Base-by-base conservation (phyloP, 2,113 vertebrate genomes). In the Grallaria varia region DNA sequence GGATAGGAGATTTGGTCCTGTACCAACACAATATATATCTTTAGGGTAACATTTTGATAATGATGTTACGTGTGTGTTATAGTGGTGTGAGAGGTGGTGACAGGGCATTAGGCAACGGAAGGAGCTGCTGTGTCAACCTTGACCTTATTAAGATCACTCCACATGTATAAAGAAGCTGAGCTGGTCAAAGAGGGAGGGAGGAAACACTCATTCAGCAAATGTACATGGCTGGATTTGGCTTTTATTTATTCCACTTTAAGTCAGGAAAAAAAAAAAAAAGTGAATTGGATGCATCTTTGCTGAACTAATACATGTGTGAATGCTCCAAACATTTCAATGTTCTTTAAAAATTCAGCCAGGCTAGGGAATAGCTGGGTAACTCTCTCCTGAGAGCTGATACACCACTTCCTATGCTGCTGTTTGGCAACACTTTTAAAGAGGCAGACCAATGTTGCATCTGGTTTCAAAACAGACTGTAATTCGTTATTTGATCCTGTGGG, bases 41-140 rank as follows among this genome's bases (percentile, higher is more conserved):
- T 58, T 79, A n/a, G 1, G 6, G 40, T 79, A 83, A 49, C 2
- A 2, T 49, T 94, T 86, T 85, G 45, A 53, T 30, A 80, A 21
- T 21, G 40, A 69, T n/a, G 85, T 88, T 62, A n/a, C 33, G 14
- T 0, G 1, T 55, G 22, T 1, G 0, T 21, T 84, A 3, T 1
- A 55, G 31, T 60, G 67, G 55, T 11, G 25, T 76, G 37, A 75
- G 72, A 62, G 59, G 64, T 58, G 31, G 28, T 66, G 62, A 64
- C 28, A 55, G 30, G 14, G 52, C 35, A 23, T 53, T 27, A 40
- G 78, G 75, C 24, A 60, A 33, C 0, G 4, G 42, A 24, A 64
- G 53, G 53, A 72, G 58, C 35, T 90, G 35, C 76, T 76, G 23
- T 49, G 39, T 50, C 45, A 58, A 12, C 56, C 63, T 37, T 44